Conservation (phyloP, 92 coral and sea anemone species). For the Phenganax subtilis region DNA sequence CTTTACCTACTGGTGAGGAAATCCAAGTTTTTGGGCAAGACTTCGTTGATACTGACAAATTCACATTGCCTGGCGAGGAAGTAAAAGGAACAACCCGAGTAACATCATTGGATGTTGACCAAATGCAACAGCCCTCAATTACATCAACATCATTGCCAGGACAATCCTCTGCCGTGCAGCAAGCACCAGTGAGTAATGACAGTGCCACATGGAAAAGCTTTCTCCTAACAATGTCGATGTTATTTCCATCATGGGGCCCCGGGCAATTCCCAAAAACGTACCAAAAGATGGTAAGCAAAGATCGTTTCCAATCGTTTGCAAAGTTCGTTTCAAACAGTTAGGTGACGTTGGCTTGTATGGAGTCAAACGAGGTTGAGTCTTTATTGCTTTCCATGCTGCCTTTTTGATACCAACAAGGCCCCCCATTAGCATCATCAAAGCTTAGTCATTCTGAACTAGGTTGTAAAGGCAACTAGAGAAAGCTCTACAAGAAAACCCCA, state of each 20-base stretch:
- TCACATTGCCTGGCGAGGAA: no score
- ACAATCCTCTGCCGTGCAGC: no score
- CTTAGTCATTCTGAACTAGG: background rate
- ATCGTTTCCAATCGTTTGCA: background rate
- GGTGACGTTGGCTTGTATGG: constrained; percentile 4
- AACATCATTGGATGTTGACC: no score
- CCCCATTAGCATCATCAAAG: background rate
- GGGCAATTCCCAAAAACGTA: background rate
- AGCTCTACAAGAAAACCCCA: background rate
- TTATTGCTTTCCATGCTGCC: constrained; percentile 3
- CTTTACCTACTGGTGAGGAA: no score
- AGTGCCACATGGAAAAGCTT: background rate
- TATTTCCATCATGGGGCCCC: background rate
- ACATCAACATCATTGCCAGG: background rate
- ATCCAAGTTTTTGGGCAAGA: no score
- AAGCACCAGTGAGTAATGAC: background rate
- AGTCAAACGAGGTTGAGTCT: background rate
- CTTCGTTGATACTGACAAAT: no score
- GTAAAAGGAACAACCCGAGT: no score
- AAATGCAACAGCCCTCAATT: background rate
- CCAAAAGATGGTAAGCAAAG: background rate
- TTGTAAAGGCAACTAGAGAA: constrained; percentile 6
- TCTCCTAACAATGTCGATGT: background rate
- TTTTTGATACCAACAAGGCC: background rate
- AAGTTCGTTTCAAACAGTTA: background rate